A percentile compares a stretch with the other conserved stretches of the same genome.
These are phyloP conservation scores for Prietella phreatophila DNA, from an alignment of 2,113 vertebrate genomes.

Conservation along the genomic window DNA sequence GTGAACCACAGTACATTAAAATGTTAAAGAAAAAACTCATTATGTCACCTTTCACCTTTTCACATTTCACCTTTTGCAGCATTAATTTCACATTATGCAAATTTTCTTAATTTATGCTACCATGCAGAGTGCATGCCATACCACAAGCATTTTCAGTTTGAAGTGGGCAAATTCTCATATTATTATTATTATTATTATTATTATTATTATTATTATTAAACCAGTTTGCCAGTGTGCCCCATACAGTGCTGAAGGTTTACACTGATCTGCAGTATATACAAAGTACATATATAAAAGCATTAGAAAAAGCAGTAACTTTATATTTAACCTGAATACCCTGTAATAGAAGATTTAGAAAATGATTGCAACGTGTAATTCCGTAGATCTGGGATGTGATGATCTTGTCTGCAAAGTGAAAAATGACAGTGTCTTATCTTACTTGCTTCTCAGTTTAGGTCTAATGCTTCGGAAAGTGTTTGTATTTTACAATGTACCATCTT, in stretches of 20 bases:
- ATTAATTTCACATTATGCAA: background rate
- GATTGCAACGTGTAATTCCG: background rate
- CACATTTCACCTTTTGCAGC: background rate
- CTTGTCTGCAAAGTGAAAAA: background rate
- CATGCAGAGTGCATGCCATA: background rate
- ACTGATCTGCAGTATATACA: background rate
- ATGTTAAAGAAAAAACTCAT: background rate
- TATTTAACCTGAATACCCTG: background rate
- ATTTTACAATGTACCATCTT: background rate
- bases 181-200: background rate
- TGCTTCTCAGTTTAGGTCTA: too few relatives aligned
- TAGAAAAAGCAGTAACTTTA: background rate
- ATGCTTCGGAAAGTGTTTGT: background rate
- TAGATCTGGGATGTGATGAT: too few relatives aligned
- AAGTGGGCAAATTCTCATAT: background rate
- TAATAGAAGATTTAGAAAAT: background rate
- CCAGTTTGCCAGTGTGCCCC: background rate
- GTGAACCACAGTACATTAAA: background rate
- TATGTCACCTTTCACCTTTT: too few relatives aligned
- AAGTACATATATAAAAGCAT: background rate
- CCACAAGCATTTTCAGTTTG: background rate
- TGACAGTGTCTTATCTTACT: too few relatives aligned
- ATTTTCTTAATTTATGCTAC: background rate
- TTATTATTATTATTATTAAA: background rate
- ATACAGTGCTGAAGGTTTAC: background rate